Conservation (phyloP, 2,797 vertebrate genomes). For the Pyrocephalus nanus region DNA sequence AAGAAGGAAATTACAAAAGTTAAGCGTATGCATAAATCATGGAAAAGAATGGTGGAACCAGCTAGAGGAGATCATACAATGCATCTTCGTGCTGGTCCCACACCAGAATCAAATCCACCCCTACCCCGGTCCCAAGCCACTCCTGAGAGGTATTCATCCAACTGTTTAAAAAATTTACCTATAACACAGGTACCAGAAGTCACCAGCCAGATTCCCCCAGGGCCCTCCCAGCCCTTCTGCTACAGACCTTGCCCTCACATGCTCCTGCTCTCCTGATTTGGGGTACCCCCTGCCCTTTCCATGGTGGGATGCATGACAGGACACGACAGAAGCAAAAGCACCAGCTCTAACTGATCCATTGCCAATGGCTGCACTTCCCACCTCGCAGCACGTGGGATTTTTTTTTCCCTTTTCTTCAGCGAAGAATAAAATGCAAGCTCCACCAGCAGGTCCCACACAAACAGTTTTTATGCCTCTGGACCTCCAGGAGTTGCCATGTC, state of each 20-base stretch:
- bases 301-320: rapidly evolving
- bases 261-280: background rate
- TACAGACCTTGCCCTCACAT: background rate
- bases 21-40: conserved; percentile 47
- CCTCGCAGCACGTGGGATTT: background rate
- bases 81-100: background rate
- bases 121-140: background rate
- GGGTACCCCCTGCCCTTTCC: background rate
- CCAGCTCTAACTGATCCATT: background rate
- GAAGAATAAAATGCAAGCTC: background rate
- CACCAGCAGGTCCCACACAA: background rate
- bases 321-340: background rate
- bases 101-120: background rate
- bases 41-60: background rate
- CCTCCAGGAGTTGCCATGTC: background rate
- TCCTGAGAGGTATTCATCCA: background rate
- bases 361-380: background rate
- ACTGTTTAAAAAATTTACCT: background rate
- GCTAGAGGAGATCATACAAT: background rate
- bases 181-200: background rate
- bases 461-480: background rate
- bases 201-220: background rate
- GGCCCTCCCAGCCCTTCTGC: background rate
- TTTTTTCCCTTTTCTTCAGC: background rate
- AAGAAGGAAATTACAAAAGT: conserved; percentile 48